Conservation (phyloP, 2,113 vertebrate species). For the Brachyhypopomus occidentalis region DNA sequence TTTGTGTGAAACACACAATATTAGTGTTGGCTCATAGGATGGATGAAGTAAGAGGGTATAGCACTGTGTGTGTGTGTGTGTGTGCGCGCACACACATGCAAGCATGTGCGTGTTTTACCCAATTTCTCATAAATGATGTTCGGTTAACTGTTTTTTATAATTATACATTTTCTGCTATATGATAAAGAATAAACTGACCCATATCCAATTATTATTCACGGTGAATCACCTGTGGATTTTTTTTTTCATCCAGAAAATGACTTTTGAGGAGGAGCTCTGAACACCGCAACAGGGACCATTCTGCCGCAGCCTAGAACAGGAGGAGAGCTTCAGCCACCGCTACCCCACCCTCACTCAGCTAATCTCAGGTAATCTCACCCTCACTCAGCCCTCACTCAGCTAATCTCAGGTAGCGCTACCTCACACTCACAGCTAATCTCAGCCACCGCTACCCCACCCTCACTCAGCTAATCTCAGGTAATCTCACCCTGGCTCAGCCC, state of each 20-base stretch:
- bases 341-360: conserved; percentile 54
- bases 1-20: conserved; percentile 42
- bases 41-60: not conserved
- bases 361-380: conserved; percentile 55
- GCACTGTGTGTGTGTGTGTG: conserved; percentile 6
- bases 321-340: conserved; percentile 50
- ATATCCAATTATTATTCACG: conserved; percentile 21
- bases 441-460: conserved; percentile 47
- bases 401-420: too few species aligned
- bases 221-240: conserved; percentile 5
- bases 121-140: not conserved
- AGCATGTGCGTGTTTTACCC: not conserved
- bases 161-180: too few species aligned
- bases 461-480: conserved; percentile 61
- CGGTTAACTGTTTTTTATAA: too few species aligned
- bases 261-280: conserved; percentile 78
- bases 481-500: too few species aligned
- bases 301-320: conserved; percentile 61
- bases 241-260: conserved; percentile 79
- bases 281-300: conserved; percentile 57
- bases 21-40: conserved; percentile 37
- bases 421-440: not conserved
- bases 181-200: not conserved
- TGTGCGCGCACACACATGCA: not conserved
- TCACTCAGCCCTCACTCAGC: not conserved